A percentile compares a stretch with the other conserved stretches of the same genome.
phyloP scores from a whole-genome alignment of 2,113 vertebrate genomes.

The Rhagologus leucostigma region DNA sequence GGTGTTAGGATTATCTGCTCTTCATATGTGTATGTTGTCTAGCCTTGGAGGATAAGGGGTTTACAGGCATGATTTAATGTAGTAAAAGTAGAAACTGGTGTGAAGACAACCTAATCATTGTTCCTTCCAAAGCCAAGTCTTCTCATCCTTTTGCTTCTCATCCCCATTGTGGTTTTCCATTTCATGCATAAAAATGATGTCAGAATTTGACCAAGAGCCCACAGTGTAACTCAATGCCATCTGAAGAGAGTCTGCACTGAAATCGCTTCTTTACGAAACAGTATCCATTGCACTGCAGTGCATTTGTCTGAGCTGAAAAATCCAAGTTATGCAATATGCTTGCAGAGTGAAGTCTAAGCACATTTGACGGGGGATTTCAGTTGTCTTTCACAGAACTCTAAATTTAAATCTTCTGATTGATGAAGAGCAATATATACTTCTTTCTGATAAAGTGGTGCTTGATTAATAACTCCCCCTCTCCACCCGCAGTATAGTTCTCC shows the following conservation, averaged over 20 bases:
- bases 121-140: neutral
- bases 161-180: neutral
- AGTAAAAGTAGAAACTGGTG: neutral
- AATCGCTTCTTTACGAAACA: neutral
- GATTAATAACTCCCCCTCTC: rapidly evolving
- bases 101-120: neutral
- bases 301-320: neutral
- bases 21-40: neutral
- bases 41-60: neutral
- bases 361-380: neutral
- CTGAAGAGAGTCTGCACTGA: neutral
- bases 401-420: neutral
- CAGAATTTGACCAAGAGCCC: neutral
- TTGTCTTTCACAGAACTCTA: neutral
- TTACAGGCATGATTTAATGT: neutral
- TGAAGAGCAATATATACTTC: neutral
- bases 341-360: neutral
- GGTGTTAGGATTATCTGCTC: neutral
- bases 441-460: neutral
- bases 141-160: neutral
- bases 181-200: neutral
- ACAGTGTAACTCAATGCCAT: rapidly evolving
- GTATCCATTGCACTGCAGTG: neutral
- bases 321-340: neutral
- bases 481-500: neutral